A percentile compares a stretch with the other conserved stretches of the same genome.
Conservation (phyloP, 2,888 invertebrate species). For the Limnephilus marmoratus region DNA sequence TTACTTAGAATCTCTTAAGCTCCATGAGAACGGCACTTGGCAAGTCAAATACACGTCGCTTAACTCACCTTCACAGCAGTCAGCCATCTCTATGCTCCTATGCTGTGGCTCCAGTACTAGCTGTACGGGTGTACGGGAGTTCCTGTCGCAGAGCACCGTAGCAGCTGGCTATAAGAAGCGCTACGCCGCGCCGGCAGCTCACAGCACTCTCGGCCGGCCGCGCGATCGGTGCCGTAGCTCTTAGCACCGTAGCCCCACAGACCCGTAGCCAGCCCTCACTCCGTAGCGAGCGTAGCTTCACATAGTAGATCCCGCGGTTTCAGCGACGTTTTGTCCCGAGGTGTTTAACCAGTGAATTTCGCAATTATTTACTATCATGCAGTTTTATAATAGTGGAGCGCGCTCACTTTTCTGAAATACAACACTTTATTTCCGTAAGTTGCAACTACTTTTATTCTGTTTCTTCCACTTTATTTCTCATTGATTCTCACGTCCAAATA, state of each 20-base stretch:
- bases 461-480: background rate
- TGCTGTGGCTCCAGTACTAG: background rate
- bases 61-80: background rate
- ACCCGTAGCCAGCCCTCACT: constrained; percentile 45
- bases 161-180: constrained; percentile 56
- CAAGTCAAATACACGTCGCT: constrained; percentile 27
- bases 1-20: constrained; percentile 29
- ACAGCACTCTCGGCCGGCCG: constrained; percentile 55
- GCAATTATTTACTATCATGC: background rate
- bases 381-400: background rate
- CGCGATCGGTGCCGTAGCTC: constrained; percentile 46
- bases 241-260: constrained; percentile 48
- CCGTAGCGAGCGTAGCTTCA: constrained; percentile 5
- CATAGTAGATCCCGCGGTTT: background rate
- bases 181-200: constrained; percentile 51
- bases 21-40: constrained; percentile 11
- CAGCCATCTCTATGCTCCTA: background rate
- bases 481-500: background rate
- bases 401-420: background rate
- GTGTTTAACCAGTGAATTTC: background rate
- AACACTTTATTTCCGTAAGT: background rate
- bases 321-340: background rate
- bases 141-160: background rate
- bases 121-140: background rate
- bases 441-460: background rate